A percentile compares a stretch with the other conserved stretches of the same genome.
Conservation (phyloP, 2,113 vertebrate genomes). For the Campylorhamphus procurvoides region DNA sequence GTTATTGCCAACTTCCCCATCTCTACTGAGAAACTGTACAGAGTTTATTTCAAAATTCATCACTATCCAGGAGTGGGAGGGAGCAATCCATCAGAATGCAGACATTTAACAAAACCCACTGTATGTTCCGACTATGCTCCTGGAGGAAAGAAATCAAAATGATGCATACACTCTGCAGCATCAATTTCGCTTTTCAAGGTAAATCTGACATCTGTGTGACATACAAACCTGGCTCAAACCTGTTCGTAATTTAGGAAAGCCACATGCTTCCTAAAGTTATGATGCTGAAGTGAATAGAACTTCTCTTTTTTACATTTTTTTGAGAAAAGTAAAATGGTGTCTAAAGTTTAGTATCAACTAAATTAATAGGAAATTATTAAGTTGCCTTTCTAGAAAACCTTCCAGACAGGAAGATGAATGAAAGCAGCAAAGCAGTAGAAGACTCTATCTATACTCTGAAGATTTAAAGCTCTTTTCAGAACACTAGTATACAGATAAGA, state of each 20-base stretch:
- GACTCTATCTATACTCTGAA: neutral
- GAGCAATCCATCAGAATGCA: neutral
- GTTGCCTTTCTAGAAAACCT: neutral
- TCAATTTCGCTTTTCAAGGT: neutral
- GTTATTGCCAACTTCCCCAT: neutral
- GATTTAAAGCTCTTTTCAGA: constrained; percentile 3
- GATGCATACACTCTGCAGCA: neutral
- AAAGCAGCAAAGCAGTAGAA: neutral
- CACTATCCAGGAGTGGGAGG: neutral
- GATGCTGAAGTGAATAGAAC: neutral
- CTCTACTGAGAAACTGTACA: neutral
- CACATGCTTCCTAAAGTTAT: neutral
- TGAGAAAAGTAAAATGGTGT: neutral
- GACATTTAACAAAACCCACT: neutral
- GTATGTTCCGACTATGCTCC: neutral
- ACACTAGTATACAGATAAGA: neutral
- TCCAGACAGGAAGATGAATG: neutral
- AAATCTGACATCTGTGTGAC: neutral
- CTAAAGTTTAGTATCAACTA: neutral
- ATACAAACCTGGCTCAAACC: neutral
- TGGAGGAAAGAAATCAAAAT: neutral
- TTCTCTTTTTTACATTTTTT: neutral
- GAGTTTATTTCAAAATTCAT: neutral
- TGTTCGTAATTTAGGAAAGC: neutral
- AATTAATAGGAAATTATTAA: neutral